Base-by-base conservation (phyloP, 2,888 invertebrate genomes). In the Cerastoderma edule region DNA sequence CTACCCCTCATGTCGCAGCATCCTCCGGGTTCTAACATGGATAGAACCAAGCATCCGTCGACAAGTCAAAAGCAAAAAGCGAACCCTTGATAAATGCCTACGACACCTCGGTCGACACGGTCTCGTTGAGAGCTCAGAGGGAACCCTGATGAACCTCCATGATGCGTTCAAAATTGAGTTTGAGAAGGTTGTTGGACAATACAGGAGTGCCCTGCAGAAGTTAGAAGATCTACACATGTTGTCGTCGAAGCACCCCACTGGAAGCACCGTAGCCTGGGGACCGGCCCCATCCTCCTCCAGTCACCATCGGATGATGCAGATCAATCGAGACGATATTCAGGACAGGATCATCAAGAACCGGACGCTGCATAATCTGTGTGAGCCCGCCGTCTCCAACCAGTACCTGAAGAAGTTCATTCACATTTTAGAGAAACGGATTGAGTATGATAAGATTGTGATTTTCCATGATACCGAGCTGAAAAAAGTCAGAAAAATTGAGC, bases 321-420 rank as follows among this genome's bases (percentile, higher is more conserved):
- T 97, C 72, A 95, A 95, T 66, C 96, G 96, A 89, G 95, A 95
- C 10, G 97, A 98, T 91, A 97, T 98, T 65, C 97, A 98, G 92
- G 95, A 97, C 85, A 94, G 98, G 0, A 94, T 98, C 69, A 97
- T 98, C 88, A 97, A 97, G 93, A 98, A 98, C 93, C 97, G 97
- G 93, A 96, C 97, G 0, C 93, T 98, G 46, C 94, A 97, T 78
- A 97, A 94, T 86, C 93, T 94, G 10, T 93, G 94, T 19, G 94
- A 94, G 83, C 94, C 97, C 57, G 95, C 96, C 75, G 94, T 97
- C 85, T 96, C 96, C 90, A 96, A 96, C 91, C 96, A 96, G 35
- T 95, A 95, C 2, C 92, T 97, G 86, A 95, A 96, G 88, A 96
- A 96, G 92, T 94, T 98, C 68, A 94, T 97, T 76, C 83, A 93